Evolutionary conservation across 92 coral and sea anemone species (phyloP).

Genomic region (Paragorgia papillata): DNA sequence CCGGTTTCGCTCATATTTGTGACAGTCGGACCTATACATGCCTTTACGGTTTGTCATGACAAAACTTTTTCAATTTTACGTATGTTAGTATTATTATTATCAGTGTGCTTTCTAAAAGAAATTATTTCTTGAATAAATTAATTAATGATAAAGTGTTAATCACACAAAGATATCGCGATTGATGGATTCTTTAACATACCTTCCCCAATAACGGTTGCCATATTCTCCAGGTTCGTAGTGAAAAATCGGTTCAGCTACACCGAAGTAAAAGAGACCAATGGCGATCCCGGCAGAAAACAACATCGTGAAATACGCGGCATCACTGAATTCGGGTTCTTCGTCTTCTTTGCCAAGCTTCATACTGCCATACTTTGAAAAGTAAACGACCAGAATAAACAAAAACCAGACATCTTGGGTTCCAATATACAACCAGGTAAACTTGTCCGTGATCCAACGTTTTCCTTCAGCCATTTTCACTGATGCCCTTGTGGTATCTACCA

Average conservation of each 20-base stretch:
- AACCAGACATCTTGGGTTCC: slow-evolving; percentile 77
- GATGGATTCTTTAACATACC: no score
- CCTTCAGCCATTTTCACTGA: not conserved
- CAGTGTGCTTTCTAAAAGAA: no score
- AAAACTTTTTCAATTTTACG: no score
- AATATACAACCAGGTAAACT: slow-evolving; percentile 56
- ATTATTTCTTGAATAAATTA: no score
- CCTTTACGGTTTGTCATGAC: no score
- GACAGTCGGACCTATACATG: no score
- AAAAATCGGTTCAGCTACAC: slow-evolving; percentile 71
- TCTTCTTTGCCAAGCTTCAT: slow-evolving; percentile 50
- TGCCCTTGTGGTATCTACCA: not conserved
- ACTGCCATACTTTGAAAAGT: slow-evolving; percentile 42
- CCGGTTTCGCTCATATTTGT: no score
- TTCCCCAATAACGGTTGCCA: slow-evolving; percentile 74
- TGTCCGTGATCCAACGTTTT: slow-evolving; percentile 3
- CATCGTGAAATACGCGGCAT: not conserved
- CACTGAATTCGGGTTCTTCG: slow-evolving; percentile 44
- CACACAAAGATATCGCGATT: no score
- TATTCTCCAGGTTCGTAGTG: slow-evolving; percentile 72
- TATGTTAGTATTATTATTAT: no score
- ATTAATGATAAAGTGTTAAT: no score
- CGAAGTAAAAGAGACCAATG: not conserved
- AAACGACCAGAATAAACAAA: slow-evolving; percentile 54
- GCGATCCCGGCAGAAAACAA: slow-evolving; percentile 8